phyloP scores from a whole-genome alignment of 1,140 invertebrate species.

The Philotrypesis tridentata region DNA sequence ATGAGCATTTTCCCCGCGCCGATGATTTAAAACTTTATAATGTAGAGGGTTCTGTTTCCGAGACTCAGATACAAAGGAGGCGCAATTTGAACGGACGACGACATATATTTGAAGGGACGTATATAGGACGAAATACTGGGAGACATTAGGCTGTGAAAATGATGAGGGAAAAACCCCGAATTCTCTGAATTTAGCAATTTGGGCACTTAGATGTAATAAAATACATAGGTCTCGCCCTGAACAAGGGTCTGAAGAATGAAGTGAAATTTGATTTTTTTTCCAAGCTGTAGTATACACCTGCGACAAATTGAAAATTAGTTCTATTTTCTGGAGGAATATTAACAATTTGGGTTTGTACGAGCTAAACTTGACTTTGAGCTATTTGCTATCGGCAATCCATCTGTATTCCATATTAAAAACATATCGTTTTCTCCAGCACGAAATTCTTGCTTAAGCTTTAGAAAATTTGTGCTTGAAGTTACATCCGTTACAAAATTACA shows the following conservation, averaged over 20 bases:
- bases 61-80: too few species aligned
- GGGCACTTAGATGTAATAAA: too few species aligned
- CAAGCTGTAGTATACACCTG: not conserved
- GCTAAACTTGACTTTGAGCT: conserved; percentile 49
- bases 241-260: conserved; percentile 38
- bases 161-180: too few species aligned
- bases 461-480: conserved; percentile 37
- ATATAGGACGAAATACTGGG: too few species aligned
- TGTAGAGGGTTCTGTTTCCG: too few species aligned
- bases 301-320: not conserved
- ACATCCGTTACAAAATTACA: conserved; percentile 42
- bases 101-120: too few species aligned
- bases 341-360: conserved; percentile 38
- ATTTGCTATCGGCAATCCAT: conserved; percentile 42
- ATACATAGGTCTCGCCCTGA: too few species aligned
- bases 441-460: conserved; percentile 37
- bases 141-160: too few species aligned
- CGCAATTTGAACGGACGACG: too few species aligned
- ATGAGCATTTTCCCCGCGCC: too few species aligned
- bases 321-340: conserved; percentile 28
- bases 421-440: conserved; percentile 36
- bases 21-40: too few species aligned
- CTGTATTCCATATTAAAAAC: conserved; percentile 47
- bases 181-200: too few species aligned
- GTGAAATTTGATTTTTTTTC: conserved; percentile 39